Conservation (phyloP, 2,888 invertebrate genomes). For the Shargacucullia verbasci region DNA sequence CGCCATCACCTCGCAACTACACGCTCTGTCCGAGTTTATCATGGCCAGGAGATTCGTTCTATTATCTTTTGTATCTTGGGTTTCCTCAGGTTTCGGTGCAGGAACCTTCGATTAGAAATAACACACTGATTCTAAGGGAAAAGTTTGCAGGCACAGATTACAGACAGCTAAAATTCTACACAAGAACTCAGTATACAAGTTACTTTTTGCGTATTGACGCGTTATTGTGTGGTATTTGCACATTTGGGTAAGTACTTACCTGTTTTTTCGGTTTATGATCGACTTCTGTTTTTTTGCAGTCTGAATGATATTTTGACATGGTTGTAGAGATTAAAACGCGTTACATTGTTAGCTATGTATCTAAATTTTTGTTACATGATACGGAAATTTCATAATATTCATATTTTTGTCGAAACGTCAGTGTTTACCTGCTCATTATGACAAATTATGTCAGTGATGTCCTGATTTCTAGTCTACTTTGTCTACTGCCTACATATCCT, state of each 20-base stretch:
- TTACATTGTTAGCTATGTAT: too few species aligned
- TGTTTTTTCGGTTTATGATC: neutral
- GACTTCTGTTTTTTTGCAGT: slow-evolving; percentile 8
- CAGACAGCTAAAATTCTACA: too few species aligned
- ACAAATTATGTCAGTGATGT: neutral
- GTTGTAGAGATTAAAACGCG: neutral
- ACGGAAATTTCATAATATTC: too few species aligned
- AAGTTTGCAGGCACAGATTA: too few species aligned
- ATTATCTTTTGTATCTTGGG: slow-evolving; percentile 5
- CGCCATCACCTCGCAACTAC: slow-evolving; percentile 68
- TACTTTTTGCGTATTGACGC: too few species aligned
- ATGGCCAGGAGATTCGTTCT: slow-evolving; percentile 54
- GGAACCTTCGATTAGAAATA: slow-evolving; percentile 10
- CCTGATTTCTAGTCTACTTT: neutral
- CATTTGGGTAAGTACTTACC: too few species aligned
- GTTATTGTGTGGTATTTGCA: too few species aligned
- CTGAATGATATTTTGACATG: slow-evolving; percentile 27
- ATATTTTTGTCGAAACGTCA: too few species aligned
- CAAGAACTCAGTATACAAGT: too few species aligned
- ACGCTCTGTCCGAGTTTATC: slow-evolving; percentile 55
- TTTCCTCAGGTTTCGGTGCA: neutral
- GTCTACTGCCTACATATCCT: too few species aligned
- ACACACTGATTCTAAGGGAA: neutral
- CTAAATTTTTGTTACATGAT: too few species aligned
- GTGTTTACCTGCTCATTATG: too few species aligned